Evolutionary conservation across 2,797 vertebrate species (phyloP).

Genomic region (Anniella stebbinsi): DNA sequence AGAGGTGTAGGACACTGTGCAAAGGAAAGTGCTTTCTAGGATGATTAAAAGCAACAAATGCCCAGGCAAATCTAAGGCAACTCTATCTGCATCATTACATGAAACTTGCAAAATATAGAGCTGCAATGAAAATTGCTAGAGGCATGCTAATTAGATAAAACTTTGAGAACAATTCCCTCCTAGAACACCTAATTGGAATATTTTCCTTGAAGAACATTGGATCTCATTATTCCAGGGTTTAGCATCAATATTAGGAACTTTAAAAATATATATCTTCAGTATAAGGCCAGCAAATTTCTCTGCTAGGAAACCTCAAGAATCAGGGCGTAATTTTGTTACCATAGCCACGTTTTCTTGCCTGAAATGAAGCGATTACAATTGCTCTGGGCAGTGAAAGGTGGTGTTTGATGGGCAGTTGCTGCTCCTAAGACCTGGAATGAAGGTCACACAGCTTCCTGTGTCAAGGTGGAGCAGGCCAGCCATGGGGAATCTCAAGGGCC

Average conservation of each 20-base stretch:
- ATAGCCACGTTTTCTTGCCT: not conserved
- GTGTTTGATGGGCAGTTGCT: not conserved
- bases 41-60: not conserved
- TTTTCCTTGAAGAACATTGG: not conserved
- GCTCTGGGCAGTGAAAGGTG: not conserved
- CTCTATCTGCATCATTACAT: not conserved
- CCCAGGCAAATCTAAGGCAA: not conserved
- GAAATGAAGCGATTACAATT: not conserved
- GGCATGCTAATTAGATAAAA: constrained; percentile 18
- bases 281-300: too few relatives aligned
- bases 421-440: not conserved
- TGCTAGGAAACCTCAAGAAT: not conserved
- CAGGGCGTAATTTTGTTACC: not conserved
- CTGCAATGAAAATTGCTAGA: not conserved
- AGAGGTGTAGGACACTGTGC: not conserved
- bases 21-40: not conserved
- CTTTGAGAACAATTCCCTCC: constrained; percentile 5
- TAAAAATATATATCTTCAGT: not conserved
- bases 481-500: not conserved
- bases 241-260: constrained; percentile 9
- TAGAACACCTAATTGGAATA: constrained; percentile 18
- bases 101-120: constrained; percentile 15
- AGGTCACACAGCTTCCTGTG: not conserved
- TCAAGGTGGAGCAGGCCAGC: not conserved
- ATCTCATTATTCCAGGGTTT: constrained; percentile 5